phyloP scores from a whole-genome alignment of 2,113 vertebrate species.

The Haemorhous mexicanus region DNA sequence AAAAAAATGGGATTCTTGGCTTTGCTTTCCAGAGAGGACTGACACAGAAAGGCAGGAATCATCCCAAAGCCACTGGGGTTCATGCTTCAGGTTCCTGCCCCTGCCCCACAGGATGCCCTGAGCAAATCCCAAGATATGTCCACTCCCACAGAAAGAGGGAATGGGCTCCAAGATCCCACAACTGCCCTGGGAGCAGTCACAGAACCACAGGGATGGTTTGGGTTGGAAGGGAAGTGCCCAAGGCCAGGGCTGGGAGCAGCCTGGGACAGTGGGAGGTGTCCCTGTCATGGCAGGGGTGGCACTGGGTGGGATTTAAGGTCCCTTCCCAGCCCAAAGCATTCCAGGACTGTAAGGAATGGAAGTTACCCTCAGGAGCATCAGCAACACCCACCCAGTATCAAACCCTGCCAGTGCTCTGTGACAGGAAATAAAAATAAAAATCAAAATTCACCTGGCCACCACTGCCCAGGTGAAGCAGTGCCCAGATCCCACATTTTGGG shows the following conservation, averaged over 20 bases:
- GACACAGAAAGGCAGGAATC: background rate
- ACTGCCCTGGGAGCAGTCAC: background rate
- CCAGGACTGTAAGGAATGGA: background rate
- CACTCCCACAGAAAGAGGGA: background rate
- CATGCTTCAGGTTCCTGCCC: background rate
- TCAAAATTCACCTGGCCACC: background rate
- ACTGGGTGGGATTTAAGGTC: fast-evolving
- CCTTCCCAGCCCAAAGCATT: background rate
- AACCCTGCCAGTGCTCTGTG: background rate
- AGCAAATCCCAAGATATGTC: background rate
- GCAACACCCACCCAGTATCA: background rate
- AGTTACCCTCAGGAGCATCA: background rate
- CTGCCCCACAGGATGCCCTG: background rate
- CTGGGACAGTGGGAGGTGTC: background rate
- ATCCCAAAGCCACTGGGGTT: background rate
- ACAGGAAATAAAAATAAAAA: no score
- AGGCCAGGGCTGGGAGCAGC: background rate
- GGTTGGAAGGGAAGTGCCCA: background rate
- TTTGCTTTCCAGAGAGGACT: background rate
- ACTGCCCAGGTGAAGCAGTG: background rate
- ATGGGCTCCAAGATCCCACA: background rate
- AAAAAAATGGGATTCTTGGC: background rate
- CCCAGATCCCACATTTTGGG: background rate
- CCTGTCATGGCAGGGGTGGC: background rate
- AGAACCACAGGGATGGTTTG: background rate